These are phyloP conservation scores for Magallana gigas DNA, from an alignment of 1,140 invertebrate species.

Conservation along the genomic window DNA sequence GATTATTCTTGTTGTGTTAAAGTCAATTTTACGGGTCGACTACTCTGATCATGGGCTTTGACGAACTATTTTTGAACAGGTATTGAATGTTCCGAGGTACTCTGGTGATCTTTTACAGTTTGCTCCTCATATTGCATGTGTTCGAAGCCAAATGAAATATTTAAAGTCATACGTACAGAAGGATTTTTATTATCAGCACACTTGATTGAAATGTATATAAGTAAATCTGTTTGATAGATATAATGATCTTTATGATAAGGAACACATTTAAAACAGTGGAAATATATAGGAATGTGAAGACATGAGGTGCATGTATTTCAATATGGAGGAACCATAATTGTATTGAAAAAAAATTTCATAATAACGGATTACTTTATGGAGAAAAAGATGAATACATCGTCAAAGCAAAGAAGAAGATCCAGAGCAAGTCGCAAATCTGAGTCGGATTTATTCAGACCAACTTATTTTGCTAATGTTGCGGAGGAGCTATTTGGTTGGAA, in stretches of 20 bases:
- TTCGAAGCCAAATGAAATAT: background rate
- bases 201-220: too few relatives aligned
- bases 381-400: constrained; percentile 11
- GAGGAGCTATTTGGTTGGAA: constrained; percentile 49
- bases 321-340: constrained; percentile 16
- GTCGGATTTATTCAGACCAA: constrained; percentile 50
- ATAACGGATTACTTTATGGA: background rate
- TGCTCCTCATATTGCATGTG: constrained; percentile 17
- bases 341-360: background rate
- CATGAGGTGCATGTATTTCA: background rate
- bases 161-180: background rate
- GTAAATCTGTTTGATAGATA: too few relatives aligned
- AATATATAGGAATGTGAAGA: background rate
- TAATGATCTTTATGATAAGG: too few relatives aligned
- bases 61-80: constrained; percentile 7
- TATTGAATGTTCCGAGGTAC: constrained; percentile 19
- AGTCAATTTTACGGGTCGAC: constrained; percentile 30
- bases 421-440: constrained; percentile 52
- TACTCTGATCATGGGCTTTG: background rate
- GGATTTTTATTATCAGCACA: too few relatives aligned
- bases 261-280: background rate
- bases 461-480: constrained; percentile 49
- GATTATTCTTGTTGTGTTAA: constrained; percentile 20
- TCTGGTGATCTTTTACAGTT: constrained; percentile 20
- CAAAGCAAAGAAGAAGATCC: constrained; percentile 21